Percentiles rank a stretch among this genome's conserved stretches.
phyloP scores from a whole-genome alignment of 2,113 vertebrate genomes.

The Ardeotis arabs region DNA sequence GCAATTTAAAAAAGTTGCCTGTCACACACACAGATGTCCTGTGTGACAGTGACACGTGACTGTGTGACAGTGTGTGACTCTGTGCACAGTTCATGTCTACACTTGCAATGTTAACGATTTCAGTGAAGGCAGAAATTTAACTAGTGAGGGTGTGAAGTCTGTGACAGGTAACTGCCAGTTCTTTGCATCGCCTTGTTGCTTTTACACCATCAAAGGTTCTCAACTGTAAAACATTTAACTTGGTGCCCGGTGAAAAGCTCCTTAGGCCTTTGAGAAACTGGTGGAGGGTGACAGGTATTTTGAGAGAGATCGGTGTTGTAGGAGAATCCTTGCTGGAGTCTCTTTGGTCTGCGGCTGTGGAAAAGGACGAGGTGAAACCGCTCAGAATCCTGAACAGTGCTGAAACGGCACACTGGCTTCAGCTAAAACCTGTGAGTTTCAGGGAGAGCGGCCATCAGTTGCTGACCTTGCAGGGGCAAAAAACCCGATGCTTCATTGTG shows the following conservation, averaged over 20 bases:
- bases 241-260: rapidly evolving
- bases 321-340: background rate
- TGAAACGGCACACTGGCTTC: background rate
- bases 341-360: background rate
- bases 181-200: background rate
- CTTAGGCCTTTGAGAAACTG: background rate
- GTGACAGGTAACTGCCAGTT: rapidly evolving
- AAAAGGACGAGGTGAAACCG: rapidly evolving
- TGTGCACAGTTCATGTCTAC: too few relatives aligned
- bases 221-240: rapidly evolving
- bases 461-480: background rate
- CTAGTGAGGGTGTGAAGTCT: background rate
- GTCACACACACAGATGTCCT: too few relatives aligned
- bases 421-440: background rate
- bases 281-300: background rate
- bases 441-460: too few relatives aligned
- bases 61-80: too few relatives aligned
- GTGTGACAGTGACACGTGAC: too few relatives aligned
- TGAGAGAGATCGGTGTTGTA: background rate
- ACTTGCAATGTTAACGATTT: rapidly evolving
- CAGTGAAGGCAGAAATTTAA: rapidly evolving
- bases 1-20: too few relatives aligned
- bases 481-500: rapidly evolving
- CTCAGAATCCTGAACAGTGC: too few relatives aligned
- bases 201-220: background rate